Conservation (phyloP, 2,797 vertebrate genomes). For the Scomberomorus guttatus region DNA sequence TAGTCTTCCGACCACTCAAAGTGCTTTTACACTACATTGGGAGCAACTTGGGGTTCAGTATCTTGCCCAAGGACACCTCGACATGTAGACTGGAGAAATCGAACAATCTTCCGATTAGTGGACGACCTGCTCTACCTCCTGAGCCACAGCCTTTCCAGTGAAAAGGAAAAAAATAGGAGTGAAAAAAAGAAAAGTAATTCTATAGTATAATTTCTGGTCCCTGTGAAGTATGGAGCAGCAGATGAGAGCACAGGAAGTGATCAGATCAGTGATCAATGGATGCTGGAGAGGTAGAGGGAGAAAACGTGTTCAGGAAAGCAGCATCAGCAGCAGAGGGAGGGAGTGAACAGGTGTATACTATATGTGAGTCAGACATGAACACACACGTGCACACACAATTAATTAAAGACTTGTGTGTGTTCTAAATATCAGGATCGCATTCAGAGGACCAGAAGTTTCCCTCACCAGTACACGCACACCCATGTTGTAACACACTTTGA, state of each 20-base stretch:
- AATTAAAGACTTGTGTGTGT: neutral
- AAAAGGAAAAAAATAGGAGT: too few species aligned
- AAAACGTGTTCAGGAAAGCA: neutral
- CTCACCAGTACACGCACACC: slow-evolving; percentile 9
- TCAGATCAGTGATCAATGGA: neutral
- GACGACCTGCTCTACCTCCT: too few species aligned
- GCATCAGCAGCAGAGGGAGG: neutral
- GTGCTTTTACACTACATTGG: too few species aligned
- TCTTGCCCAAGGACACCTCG: too few species aligned
- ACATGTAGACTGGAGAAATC: too few species aligned
- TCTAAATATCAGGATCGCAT: neutral
- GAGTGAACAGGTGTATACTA: neutral
- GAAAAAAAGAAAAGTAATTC: too few species aligned
- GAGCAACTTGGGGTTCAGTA: too few species aligned
- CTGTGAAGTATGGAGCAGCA: neutral
- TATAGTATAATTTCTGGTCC: too few species aligned
- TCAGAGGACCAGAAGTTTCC: slow-evolving; percentile 1
- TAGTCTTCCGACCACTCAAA: too few species aligned
- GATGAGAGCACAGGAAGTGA: neutral
- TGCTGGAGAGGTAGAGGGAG: neutral
- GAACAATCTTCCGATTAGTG: too few species aligned
- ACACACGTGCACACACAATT: neutral
- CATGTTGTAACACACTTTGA: slow-evolving; percentile 22
- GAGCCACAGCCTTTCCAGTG: too few species aligned
- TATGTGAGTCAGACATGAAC: neutral